Evolutionary conservation across 2,888 invertebrate genomes (phyloP).

Genomic region (Odontocerum albicorne): DNA sequence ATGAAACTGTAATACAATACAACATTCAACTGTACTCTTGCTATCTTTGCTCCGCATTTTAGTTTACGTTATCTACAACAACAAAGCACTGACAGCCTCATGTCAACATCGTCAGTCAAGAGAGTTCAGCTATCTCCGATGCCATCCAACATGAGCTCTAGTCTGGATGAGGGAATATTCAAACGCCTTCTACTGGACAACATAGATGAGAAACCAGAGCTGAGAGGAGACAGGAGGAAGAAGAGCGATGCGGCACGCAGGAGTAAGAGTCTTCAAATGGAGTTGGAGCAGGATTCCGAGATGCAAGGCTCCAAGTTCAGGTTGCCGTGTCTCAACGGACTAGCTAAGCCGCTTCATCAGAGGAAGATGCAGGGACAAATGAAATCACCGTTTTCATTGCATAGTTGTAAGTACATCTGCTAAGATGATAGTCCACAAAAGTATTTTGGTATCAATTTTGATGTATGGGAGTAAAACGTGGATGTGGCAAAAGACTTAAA

Average conservation of each 20-base stretch:
- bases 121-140: conserved; percentile 29
- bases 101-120: conserved; percentile 41
- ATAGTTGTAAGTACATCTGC: conserved; percentile 36
- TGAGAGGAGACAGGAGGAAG: conserved; percentile 39
- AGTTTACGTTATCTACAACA: conserved; percentile 68
- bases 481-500: no score
- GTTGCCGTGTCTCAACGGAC: conserved; percentile 58
- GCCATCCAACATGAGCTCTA: conserved; percentile 33
- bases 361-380: conserved; percentile 48
- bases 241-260: conserved; percentile 45
- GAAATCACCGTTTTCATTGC: conserved; percentile 39
- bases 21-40: no score
- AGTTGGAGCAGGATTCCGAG: conserved; percentile 21
- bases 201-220: conserved; percentile 39
- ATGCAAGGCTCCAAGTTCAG: conserved; percentile 45
- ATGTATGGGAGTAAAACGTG: no score
- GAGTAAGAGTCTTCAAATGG: conserved; percentile 36
- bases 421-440: no score
- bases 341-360: conserved; percentile 53
- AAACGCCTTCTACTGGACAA: conserved; percentile 41
- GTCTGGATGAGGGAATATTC: conserved; percentile 43
- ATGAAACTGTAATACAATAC: no score
- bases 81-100: conserved; percentile 49
- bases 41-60: no score
- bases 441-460: no score